Conservation (phyloP, 2,888 invertebrate species). For the Plutella xylostella region DNA sequence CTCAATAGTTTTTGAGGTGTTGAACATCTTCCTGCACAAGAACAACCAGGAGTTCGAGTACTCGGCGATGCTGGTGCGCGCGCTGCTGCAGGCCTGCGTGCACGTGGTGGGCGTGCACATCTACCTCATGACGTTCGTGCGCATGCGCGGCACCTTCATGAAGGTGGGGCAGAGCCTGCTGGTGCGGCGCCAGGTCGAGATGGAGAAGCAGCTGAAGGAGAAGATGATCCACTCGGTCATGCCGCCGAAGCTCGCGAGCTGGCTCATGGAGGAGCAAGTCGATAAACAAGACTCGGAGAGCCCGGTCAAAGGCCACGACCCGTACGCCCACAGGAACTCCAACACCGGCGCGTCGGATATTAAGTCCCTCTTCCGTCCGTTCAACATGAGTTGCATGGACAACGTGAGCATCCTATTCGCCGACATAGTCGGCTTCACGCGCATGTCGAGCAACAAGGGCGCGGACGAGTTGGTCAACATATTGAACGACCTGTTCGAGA, state of each 20-base stretch:
- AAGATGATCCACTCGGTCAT: constrained; percentile 98
- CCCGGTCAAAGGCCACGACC: constrained; percentile 58
- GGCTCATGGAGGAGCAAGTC: constrained; percentile 83
- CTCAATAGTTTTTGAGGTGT: constrained; percentile 86
- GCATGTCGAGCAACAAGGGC: constrained; percentile 96
- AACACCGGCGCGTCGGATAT: constrained; percentile 75
- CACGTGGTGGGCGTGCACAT: constrained; percentile 95
- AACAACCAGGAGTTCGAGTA: constrained; percentile 63
- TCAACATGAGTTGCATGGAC: constrained; percentile 97
- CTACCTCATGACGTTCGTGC: constrained; percentile 90
- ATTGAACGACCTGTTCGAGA: constrained; percentile 94
- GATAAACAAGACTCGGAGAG: constrained; percentile 69
- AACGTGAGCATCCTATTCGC: constrained; percentile 97
- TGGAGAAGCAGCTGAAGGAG: constrained; percentile 94
- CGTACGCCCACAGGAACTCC: constrained; percentile 56
- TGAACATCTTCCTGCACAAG: constrained; percentile 68
- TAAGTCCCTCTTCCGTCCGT: constrained; percentile 89
- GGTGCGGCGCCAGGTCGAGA: constrained; percentile 88
- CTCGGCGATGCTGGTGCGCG: constrained; percentile 74
- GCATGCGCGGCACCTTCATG: constrained; percentile 96
- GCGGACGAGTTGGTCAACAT: constrained; percentile 96
- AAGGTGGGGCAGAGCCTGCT: constrained; percentile 94
- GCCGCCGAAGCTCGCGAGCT: constrained; percentile 93
- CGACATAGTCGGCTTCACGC: constrained; percentile 97
- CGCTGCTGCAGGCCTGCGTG: constrained; percentile 87